These are phyloP conservation scores for Dendrolimus kikuchii DNA, from an alignment of 1,140 invertebrate species.

Conservation along the genomic window DNA sequence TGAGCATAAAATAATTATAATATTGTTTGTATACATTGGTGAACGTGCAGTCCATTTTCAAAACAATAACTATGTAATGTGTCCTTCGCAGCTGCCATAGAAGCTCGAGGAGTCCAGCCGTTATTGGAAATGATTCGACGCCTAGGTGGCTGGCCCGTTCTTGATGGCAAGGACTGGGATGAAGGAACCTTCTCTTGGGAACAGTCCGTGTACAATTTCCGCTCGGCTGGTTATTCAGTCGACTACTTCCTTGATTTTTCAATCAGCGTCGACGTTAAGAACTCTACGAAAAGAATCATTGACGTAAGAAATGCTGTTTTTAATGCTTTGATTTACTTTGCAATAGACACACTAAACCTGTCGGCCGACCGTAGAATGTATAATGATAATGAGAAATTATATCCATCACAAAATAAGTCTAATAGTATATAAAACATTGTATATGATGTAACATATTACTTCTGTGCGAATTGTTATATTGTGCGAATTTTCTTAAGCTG, in stretches of 20 bases:
- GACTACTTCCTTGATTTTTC: slow-evolving; percentile 96
- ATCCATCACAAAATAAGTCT: too few relatives aligned
- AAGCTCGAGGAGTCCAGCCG: slow-evolving; percentile 80
- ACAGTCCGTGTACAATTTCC: slow-evolving; percentile 86
- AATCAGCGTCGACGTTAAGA: slow-evolving; percentile 92
- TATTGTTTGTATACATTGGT: too few relatives aligned
- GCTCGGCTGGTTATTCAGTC: slow-evolving; percentile 85
- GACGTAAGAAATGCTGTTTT: slow-evolving; percentile 78
- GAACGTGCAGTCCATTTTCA: too few relatives aligned
- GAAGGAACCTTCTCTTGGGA: slow-evolving; percentile 84
- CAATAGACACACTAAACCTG: slow-evolving; percentile 1
- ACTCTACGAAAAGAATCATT: slow-evolving; percentile 87
- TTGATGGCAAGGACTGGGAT: slow-evolving; percentile 85
- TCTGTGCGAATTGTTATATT: not conserved
- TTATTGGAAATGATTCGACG: slow-evolving; percentile 79
- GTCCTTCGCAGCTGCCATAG: slow-evolving; percentile 76
- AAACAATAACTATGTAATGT: too few relatives aligned
- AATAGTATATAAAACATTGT: too few relatives aligned
- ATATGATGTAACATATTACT: too few relatives aligned
- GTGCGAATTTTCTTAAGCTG: not conserved
- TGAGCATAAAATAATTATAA: too few relatives aligned
- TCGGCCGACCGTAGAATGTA: slow-evolving; percentile 14
- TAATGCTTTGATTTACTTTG: too few relatives aligned
- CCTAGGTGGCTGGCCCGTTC: slow-evolving; percentile 93
- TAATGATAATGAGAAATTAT: too few relatives aligned